Conservation (phyloP, 2,797 vertebrate species). For the Lepilemur septentrionalis region DNA sequence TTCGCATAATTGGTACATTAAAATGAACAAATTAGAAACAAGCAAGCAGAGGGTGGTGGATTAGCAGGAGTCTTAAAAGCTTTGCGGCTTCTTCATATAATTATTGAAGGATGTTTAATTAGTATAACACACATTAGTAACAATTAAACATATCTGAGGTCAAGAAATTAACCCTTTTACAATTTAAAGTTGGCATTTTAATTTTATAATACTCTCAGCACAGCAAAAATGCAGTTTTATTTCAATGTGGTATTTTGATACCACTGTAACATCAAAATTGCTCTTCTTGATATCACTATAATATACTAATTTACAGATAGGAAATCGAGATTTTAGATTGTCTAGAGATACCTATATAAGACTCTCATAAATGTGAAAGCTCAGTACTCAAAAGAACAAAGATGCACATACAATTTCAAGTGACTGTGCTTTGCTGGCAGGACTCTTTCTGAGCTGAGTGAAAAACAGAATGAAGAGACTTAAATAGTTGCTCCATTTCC, state of each 20-base stretch:
- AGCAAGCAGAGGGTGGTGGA: slow-evolving; percentile 67
- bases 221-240: slow-evolving; percentile 35
- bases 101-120: slow-evolving; percentile 77
- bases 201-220: slow-evolving; percentile 62
- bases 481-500: slow-evolving; percentile 67
- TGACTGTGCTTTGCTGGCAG: slow-evolving; percentile 2
- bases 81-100: slow-evolving; percentile 72
- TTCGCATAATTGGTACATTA: slow-evolving; percentile 74
- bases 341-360: slow-evolving; percentile 43
- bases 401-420: slow-evolving; percentile 53
- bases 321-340: slow-evolving; percentile 50
- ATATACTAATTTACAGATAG: slow-evolving; percentile 19
- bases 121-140: slow-evolving; percentile 77
- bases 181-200: slow-evolving; percentile 74
- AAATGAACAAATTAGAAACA: slow-evolving; percentile 76
- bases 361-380: slow-evolving; percentile 55
- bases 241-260: slow-evolving; percentile 59
- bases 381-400: slow-evolving; percentile 47
- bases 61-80: slow-evolving; percentile 77
- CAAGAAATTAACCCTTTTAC: slow-evolving; percentile 74
- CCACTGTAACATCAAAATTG: background rate
- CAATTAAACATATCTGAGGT: slow-evolving; percentile 79
- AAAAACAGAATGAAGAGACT: slow-evolving; percentile 71
- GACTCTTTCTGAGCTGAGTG: slow-evolving; percentile 63
- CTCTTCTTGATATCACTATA: background rate